phyloP scores from a whole-genome alignment of 2,113 vertebrate species.

The Clarias magur region DNA sequence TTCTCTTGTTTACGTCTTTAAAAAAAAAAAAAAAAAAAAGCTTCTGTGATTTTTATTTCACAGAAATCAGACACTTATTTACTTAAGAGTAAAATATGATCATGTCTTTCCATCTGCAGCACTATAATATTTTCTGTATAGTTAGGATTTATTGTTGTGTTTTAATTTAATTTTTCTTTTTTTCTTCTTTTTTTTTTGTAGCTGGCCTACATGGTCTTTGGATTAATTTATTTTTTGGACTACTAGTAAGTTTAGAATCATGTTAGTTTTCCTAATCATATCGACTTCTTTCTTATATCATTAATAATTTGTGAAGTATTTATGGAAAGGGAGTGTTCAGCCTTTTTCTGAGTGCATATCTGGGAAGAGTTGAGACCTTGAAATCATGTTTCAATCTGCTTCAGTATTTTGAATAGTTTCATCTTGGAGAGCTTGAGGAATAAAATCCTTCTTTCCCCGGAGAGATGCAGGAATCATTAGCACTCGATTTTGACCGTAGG shows the following conservation, averaged over 20 bases:
- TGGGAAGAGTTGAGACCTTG: neutral
- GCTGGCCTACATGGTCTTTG: slow-evolving; percentile 93
- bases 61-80: slow-evolving; percentile 76
- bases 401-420: neutral
- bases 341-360: neutral
- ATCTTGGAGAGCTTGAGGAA: neutral
- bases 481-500: neutral
- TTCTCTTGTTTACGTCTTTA: slow-evolving; percentile 80
- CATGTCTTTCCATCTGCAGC: slow-evolving; percentile 78
- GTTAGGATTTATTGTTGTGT: slow-evolving; percentile 81
- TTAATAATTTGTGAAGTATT: slow-evolving; percentile 35
- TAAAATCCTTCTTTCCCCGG: neutral
- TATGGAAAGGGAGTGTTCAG: slow-evolving; percentile 18
- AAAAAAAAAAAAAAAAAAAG: slow-evolving; percentile 54
- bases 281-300: slow-evolving; percentile 54
- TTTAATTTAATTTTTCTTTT: slow-evolving; percentile 60
- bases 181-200: slow-evolving; percentile 77
- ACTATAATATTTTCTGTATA: slow-evolving; percentile 86
- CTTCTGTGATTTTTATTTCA: slow-evolving; percentile 70
- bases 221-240: slow-evolving; percentile 90
- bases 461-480: neutral
- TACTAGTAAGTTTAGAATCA: slow-evolving; percentile 76
- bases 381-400: neutral
- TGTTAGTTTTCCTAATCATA: slow-evolving; percentile 78
- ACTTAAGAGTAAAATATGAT: slow-evolving; percentile 75